phyloP scores from a whole-genome alignment of 1,140 invertebrate genomes.

The Caerostris extrusa region DNA sequence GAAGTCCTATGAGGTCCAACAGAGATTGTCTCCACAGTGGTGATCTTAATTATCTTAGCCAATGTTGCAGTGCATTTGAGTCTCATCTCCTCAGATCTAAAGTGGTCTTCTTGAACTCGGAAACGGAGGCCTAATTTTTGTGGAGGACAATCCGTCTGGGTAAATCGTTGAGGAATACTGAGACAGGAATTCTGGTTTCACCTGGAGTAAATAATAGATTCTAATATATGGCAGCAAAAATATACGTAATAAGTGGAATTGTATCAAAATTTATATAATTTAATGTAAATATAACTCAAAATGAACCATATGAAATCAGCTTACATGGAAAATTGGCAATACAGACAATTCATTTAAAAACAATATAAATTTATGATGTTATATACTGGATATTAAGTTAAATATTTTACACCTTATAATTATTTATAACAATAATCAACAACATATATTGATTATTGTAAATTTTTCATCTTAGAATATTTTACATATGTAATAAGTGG shows the following conservation, averaged over 20 bases:
- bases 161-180: constrained; percentile 54
- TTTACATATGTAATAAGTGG: too few relatives aligned
- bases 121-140: constrained; percentile 86
- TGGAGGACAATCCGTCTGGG: constrained; percentile 64
- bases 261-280: too few relatives aligned
- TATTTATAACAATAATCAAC: too few relatives aligned
- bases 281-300: too few relatives aligned
- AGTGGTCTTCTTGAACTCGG: constrained; percentile 88
- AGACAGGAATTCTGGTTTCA: constrained; percentile 66
- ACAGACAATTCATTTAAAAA: too few relatives aligned
- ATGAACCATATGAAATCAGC: too few relatives aligned
- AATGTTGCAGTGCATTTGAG: constrained; percentile 93
- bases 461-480: too few relatives aligned
- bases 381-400: too few relatives aligned
- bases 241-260: not conserved
- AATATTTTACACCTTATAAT: too few relatives aligned
- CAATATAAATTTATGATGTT: too few relatives aligned
- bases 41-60: constrained; percentile 89
- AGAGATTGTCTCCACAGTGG: constrained; percentile 91
- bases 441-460: too few relatives aligned
- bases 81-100: constrained; percentile 89
- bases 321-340: too few relatives aligned
- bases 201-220: constrained; percentile 81
- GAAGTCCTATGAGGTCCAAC: constrained; percentile 86
- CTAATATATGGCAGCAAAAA: not conserved